Conservation (phyloP, 2,888 invertebrate genomes). For the Saturnia japonica region DNA sequence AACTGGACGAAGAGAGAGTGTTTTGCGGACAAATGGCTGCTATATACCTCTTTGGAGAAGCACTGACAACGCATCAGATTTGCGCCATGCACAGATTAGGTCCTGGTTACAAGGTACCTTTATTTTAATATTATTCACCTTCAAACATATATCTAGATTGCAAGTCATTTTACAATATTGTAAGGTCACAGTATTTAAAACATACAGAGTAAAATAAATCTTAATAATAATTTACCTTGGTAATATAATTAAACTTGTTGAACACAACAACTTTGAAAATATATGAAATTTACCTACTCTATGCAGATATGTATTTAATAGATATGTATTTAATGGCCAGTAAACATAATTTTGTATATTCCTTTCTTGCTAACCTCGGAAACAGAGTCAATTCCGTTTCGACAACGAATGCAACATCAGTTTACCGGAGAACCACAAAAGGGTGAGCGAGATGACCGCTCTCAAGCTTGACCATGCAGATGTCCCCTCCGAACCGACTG, state of each 20-base stretch:
- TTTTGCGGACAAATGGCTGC: conserved; percentile 99
- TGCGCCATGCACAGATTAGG: conserved; percentile 99
- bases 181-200: background rate
- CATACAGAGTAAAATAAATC: background rate
- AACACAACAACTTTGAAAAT: too few relatives aligned
- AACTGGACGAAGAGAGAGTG: conserved; percentile 97
- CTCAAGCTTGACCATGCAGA: conserved; percentile 56
- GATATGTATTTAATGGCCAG: conserved; percentile 16
- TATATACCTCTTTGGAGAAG: conserved; percentile 98
- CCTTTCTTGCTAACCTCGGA: conserved; percentile 69
- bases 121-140: background rate
- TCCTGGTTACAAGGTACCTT: conserved; percentile 96
- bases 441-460: conserved; percentile 90
- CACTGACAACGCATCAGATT: conserved; percentile 98
- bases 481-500: conserved; percentile 28
- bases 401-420: conserved; percentile 99
- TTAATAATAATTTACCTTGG: background rate
- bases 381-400: conserved; percentile 99
- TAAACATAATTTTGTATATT: conserved; percentile 37
- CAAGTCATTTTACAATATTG: background rate
- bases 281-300: background rate
- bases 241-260: background rate
- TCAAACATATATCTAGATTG: background rate
- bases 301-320: too few relatives aligned
- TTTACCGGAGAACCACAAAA: conserved; percentile 98